These are phyloP conservation scores for Benitochromis conjunctus DNA, from an alignment of 2,113 vertebrate species.

Conservation along the genomic window DNA sequence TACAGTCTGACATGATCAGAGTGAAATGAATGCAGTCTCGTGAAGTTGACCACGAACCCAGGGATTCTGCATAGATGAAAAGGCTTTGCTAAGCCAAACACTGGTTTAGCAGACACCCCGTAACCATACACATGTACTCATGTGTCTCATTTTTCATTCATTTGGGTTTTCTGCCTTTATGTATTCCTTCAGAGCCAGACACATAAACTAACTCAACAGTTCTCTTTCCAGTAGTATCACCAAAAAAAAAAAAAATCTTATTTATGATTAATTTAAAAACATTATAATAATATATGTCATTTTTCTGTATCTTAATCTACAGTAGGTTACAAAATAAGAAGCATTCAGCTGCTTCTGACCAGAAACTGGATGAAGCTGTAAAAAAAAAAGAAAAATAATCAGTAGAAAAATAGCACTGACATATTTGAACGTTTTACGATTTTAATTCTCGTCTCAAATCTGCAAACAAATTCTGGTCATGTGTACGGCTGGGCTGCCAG, in stretches of 20 bases:
- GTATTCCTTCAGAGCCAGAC: neutral
- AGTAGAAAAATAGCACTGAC: neutral
- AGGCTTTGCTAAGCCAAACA: constrained; percentile 29
- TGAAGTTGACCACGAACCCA: neutral
- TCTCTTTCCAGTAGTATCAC: constrained; percentile 21
- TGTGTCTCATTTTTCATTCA: constrained; percentile 4
- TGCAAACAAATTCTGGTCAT: neutral
- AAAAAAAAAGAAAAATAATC: neutral
- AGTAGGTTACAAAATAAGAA: neutral
- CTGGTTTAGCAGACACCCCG: neutral
- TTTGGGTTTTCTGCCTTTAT: neutral
- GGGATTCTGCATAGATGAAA: constrained; percentile 23
- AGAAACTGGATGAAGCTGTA: neutral
- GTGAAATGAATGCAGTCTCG: neutral
- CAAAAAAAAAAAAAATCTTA: neutral
- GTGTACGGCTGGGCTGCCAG: neutral
- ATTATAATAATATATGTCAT: neutral
- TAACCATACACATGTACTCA: neutral
- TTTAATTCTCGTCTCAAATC: neutral
- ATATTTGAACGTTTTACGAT: neutral
- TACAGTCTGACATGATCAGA: neutral
- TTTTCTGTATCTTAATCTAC: neutral
- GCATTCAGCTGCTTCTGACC: neutral
- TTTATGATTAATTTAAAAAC: constrained; percentile 1
- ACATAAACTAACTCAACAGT: neutral